Evolutionary conservation across 1,140 invertebrate genomes (phyloP).

Genomic region (Drosophila subpulchrella): DNA sequence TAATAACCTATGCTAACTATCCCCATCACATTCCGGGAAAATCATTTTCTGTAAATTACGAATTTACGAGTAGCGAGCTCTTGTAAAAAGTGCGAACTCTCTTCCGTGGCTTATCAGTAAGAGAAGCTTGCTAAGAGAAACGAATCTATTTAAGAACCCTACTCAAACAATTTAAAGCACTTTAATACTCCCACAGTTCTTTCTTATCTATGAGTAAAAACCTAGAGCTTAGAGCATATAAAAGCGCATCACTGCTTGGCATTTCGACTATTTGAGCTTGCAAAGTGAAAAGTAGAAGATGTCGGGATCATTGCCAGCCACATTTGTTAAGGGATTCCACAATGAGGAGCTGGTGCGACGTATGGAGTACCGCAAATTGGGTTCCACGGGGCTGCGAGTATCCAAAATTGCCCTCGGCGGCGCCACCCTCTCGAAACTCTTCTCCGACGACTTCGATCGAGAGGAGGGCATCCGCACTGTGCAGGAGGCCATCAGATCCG

Average conservation of each 20-base stretch:
- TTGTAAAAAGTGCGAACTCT: not conserved
- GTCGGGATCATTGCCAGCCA: constrained; percentile 82
- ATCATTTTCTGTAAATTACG: too few species aligned
- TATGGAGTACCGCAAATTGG: constrained; percentile 87
- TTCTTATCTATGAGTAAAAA: constrained; percentile 3
- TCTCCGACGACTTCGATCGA: constrained; percentile 80
- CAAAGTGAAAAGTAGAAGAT: constrained; percentile 17
- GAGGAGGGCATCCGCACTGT: constrained; percentile 89
- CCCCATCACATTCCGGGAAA: too few species aligned
- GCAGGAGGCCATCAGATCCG: constrained; percentile 89
- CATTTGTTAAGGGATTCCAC: constrained; percentile 87
- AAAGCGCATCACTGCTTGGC: not conserved
- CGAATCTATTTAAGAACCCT: not conserved
- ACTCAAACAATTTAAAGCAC: not conserved
- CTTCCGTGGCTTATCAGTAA: constrained; percentile 3
- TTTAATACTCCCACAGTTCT: not conserved
- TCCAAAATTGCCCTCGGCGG: constrained; percentile 87
- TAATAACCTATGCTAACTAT: too few species aligned
- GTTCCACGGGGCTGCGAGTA: constrained; percentile 86
- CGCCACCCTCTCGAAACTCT: constrained; percentile 52
- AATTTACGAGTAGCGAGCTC: not conserved
- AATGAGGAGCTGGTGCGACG: constrained; percentile 85
- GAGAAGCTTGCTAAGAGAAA: constrained; percentile 1
- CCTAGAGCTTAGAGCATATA: constrained; percentile 6
- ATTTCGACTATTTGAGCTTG: not conserved